Evolutionary conservation across 1,140 invertebrate genomes (phyloP).

Genomic region (Galleria mellonella): DNA sequence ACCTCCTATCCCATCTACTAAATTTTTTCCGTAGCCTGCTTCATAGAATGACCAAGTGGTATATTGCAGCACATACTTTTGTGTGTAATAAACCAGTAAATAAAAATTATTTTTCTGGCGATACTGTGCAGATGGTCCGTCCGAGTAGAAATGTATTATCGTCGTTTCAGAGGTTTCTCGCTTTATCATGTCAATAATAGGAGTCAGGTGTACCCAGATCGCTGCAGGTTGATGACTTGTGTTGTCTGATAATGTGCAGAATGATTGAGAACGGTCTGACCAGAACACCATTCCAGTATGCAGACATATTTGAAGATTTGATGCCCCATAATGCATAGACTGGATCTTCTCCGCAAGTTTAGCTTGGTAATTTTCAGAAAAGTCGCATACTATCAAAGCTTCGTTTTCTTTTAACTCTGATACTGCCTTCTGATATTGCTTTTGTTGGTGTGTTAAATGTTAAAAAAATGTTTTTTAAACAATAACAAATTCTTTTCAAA

Average conservation of each 20-base stretch:
- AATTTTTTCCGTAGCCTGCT: slow-evolving; percentile 1
- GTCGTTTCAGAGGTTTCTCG: neutral
- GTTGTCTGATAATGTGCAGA: slow-evolving; percentile 11
- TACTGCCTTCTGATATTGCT: slow-evolving; percentile 6
- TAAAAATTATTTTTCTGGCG: slow-evolving; percentile 12
- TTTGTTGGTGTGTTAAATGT: slow-evolving; percentile 5
- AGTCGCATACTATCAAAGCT: slow-evolving; percentile 11
- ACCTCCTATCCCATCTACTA: slow-evolving; percentile 3
- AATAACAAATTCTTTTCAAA: slow-evolving; percentile 5
- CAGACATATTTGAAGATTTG: slow-evolving; percentile 11
- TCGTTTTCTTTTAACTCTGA: slow-evolving; percentile 6
- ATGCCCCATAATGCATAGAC: slow-evolving; percentile 14
- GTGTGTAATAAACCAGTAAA: too few relatives aligned
- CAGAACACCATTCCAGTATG: slow-evolving; percentile 9
- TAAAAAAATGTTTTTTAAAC: slow-evolving; percentile 16
- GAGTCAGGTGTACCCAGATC: slow-evolving; percentile 8
- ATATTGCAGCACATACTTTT: too few relatives aligned
- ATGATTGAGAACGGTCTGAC: slow-evolving; percentile 7
- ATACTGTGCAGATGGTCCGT: slow-evolving; percentile 5
- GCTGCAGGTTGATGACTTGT: slow-evolving; percentile 13
- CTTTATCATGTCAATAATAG: slow-evolving; percentile 3
- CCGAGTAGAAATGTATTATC: slow-evolving; percentile 7
- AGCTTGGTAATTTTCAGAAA: slow-evolving; percentile 14
- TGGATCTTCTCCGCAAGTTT: slow-evolving; percentile 13
- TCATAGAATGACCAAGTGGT: neutral